Evolutionary conservation across 2,113 vertebrate species (phyloP).

Genomic region (Macrotus californicus): DNA sequence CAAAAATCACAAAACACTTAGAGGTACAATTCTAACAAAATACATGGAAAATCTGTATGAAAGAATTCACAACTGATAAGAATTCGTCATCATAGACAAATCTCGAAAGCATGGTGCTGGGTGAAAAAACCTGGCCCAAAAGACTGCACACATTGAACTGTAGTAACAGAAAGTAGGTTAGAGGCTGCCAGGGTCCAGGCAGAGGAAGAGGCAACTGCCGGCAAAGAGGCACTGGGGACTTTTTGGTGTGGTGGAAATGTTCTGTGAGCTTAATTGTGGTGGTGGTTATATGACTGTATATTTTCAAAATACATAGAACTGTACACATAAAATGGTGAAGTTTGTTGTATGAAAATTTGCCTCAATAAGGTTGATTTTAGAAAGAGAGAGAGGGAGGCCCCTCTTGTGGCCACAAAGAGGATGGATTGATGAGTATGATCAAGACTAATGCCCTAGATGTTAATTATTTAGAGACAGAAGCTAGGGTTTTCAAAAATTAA

Average conservation of each 20-base stretch:
- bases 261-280: background rate
- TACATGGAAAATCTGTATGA: background rate
- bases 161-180: background rate
- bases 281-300: background rate
- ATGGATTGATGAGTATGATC: background rate
- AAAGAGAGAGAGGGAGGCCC: background rate
- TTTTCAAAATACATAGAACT: background rate
- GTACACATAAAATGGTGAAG: background rate
- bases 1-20: background rate
- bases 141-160: background rate
- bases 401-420: background rate
- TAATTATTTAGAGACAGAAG: background rate
- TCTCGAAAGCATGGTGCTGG: background rate
- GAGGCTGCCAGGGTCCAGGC: background rate
- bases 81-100: too few relatives aligned
- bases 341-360: background rate
- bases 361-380: background rate
- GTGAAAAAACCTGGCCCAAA: background rate
- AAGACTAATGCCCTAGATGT: background rate
- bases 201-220: too few relatives aligned
- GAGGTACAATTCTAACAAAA: background rate
- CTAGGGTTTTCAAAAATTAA: background rate
- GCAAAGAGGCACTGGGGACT: background rate
- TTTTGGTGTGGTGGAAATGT: background rate
- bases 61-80: background rate